phyloP scores from a whole-genome alignment of 2,888 invertebrate species.

The Cephonodes hylas region DNA sequence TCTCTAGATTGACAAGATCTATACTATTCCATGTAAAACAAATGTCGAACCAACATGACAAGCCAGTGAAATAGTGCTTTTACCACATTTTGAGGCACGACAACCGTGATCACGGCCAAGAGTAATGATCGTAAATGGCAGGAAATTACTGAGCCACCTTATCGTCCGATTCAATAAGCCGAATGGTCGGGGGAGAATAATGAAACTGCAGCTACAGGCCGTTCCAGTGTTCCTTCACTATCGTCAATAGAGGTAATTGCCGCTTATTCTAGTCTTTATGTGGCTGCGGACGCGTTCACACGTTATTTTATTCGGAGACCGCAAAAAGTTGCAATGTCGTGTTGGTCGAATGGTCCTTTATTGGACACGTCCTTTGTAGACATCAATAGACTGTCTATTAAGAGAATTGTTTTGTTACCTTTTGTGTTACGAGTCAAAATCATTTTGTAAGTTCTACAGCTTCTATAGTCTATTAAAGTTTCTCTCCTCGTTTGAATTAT shows the following conservation, averaged over 20 bases:
- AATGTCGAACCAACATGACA: background rate
- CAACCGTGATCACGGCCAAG: conserved; percentile 54
- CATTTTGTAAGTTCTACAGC: no score
- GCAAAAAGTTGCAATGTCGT: background rate
- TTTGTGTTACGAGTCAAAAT: background rate
- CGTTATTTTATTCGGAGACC: background rate
- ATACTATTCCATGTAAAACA: background rate
- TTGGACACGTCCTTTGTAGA: background rate
- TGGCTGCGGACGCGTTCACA: conserved; percentile 13
- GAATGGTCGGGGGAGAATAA: conserved; percentile 67
- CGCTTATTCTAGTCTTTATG: conserved; percentile 55
- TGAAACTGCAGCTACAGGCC: conserved; percentile 69
- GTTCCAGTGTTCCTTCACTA: conserved; percentile 54
- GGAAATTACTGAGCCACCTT: conserved; percentile 78
- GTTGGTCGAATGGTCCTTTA: background rate
- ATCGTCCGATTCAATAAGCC: conserved; percentile 78
- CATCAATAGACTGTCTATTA: background rate
- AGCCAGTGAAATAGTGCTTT: background rate
- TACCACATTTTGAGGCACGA: background rate
- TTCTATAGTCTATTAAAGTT: no score
- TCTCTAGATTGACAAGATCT: no score
- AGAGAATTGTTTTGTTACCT: background rate
- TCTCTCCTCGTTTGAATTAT: no score
- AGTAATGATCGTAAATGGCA: conserved; percentile 76
- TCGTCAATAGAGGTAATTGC: conserved; percentile 70